Evolutionary conservation across 2,888 invertebrate species (phyloP).

Genomic region (Aproaerema taeniolella): DNA sequence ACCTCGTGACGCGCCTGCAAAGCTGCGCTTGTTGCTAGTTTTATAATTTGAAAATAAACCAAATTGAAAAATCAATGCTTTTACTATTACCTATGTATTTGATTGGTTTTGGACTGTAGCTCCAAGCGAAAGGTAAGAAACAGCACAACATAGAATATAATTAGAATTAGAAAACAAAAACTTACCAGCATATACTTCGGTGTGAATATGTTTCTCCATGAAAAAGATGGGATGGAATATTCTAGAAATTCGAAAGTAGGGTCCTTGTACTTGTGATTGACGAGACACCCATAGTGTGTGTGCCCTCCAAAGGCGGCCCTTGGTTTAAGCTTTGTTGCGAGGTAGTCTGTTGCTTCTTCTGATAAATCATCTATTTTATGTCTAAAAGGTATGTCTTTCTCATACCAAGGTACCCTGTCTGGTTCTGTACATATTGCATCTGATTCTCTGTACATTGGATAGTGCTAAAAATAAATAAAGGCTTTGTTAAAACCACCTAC

Average conservation of each 20-base stretch:
- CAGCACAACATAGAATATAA: too few relatives aligned
- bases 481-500: background rate
- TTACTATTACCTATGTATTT: too few relatives aligned
- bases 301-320: slow-evolving; percentile 92
- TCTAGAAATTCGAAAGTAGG: slow-evolving; percentile 75
- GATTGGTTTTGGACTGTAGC: too few relatives aligned
- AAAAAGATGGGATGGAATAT: slow-evolving; percentile 95
- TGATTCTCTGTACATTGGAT: slow-evolving; percentile 92
- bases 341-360: slow-evolving; percentile 83
- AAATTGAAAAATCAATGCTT: too few relatives aligned
- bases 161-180: too few relatives aligned
- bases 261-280: slow-evolving; percentile 53
- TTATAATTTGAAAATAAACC: too few relatives aligned
- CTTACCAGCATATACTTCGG: slow-evolving; percentile 93
- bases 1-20: too few relatives aligned
- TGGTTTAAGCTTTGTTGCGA: slow-evolving; percentile 80
- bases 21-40: too few relatives aligned
- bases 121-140: too few relatives aligned
- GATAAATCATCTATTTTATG: slow-evolving; percentile 93
- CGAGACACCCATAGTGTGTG: slow-evolving; percentile 93
- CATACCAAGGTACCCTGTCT: slow-evolving; percentile 86
- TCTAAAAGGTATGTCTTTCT: slow-evolving; percentile 84
- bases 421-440: slow-evolving; percentile 88
- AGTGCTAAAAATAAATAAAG: slow-evolving; percentile 85
- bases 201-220: slow-evolving; percentile 95